Base-by-base conservation (phyloP, 2,888 invertebrate genomes). In the Tipula lateralis region DNA sequence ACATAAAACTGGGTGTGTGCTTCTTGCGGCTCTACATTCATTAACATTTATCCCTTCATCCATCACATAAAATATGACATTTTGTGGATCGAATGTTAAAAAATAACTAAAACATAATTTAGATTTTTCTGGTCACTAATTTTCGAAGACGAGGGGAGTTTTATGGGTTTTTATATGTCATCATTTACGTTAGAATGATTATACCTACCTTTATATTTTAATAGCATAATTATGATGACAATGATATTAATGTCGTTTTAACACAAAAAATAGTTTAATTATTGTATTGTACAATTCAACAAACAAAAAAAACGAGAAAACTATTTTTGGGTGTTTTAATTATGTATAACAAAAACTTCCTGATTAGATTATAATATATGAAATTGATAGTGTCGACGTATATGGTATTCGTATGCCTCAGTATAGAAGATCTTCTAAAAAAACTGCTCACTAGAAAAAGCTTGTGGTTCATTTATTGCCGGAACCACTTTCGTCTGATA, bases 11-110 rank as follows among this genome's bases (percentile, higher is more conserved):
- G 24, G 66, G 66, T 24, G 66, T 66, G 66, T 66, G 66, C 66
- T 66, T 66, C 66, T 66, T 24, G 66, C 66, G 66, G 66, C 66
- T 66, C 66, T 66, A 66, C n/a, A n/a, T 66, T 66, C 66, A 66
- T 66, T 66, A 66, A 66, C 24, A 66, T 66, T 66, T 66, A 66
- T 66, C 66, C 66, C 66, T 66, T 66, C 66, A 66, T 66, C 66
- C 66, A 66, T 66, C 66, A 66, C 66, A 66, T 66, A 66, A 66
- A 66, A 66, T 66, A 66, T 66, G 66, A 66, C 66, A 66, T 66
- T 66, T 66, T 24, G n/a, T n/a, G 66, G 66, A 66, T 66, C 66
- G 66, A 66, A 66, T 66, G 66, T 12, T 66, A 66, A 66, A 66
- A 66, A 66, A 66, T 66, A 66, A 1, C 66, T 66, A 66, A n/a